phyloP scores from a whole-genome alignment of 2,888 invertebrate genomes.

The Escarpia spicata region DNA sequence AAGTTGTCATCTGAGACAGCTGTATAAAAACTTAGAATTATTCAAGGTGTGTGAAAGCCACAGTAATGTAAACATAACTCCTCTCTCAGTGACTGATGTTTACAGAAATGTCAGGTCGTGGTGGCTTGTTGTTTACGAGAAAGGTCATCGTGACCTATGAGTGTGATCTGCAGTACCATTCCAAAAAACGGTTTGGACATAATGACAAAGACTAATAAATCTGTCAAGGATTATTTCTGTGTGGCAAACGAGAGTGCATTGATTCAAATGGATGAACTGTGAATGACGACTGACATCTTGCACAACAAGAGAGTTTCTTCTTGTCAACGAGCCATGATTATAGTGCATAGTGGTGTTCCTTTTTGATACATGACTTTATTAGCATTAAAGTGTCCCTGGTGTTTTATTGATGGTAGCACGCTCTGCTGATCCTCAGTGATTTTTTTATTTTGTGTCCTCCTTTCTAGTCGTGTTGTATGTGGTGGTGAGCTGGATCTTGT shows the following conservation, averaged over 20 bases:
- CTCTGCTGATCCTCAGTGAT: not conserved
- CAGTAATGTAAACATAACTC: not conserved
- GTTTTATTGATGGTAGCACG: not conserved
- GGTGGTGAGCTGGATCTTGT: not conserved
- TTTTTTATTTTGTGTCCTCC: not conserved
- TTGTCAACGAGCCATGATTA: not conserved
- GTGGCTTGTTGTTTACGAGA: not conserved
- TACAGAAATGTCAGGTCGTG: not conserved
- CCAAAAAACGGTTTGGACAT: not conserved
- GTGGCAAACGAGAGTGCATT: not conserved
- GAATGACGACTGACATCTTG: not conserved
- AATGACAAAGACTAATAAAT: not conserved
- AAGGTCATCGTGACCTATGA: not conserved
- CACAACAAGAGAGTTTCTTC: not conserved
- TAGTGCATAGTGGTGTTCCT: not conserved
- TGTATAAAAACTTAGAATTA: not conserved
- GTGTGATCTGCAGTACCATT: not conserved
- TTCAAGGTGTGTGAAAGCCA: not conserved
- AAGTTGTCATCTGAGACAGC: not conserved
- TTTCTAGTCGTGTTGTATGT: not conserved
- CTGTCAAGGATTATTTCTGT: not conserved
- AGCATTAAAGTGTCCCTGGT: not conserved
- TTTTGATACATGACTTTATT: not conserved
- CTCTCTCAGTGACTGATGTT: not conserved
- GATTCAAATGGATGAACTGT: not conserved